Evolutionary conservation across 30 jellyfish, hydroid and myxozoan genomes (phyloP).

Genomic region (Aurelia sp.): DNA sequence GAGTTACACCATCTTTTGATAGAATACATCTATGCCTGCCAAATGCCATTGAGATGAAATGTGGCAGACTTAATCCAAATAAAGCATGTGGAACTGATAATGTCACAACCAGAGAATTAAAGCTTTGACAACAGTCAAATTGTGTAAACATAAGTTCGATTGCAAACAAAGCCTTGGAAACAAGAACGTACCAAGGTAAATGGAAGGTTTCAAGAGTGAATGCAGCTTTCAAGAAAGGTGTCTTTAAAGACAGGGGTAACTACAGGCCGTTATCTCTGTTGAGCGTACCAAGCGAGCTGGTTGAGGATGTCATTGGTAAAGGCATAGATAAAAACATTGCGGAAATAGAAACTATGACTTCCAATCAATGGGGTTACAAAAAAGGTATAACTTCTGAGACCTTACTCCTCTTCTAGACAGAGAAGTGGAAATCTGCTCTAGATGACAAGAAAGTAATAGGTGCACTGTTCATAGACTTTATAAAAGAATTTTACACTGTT

Average conservation of each 20-base stretch:
- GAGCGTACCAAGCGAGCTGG: background rate
- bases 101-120: conserved; percentile 6
- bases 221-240: background rate
- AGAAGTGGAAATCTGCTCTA: background rate
- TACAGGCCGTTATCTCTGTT: background rate
- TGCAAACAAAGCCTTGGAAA: background rate
- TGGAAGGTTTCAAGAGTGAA: background rate
- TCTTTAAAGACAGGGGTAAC: background rate
- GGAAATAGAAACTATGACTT: background rate
- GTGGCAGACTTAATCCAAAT: background rate
- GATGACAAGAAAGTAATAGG: conserved; percentile 7
- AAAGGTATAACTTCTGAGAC: background rate
- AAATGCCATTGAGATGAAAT: conserved; percentile 14
- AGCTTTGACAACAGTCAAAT: background rate
- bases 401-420: background rate
- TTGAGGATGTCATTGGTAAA: conserved; percentile 1
- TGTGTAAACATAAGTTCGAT: background rate
- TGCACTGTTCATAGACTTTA: background rate
- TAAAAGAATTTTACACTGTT: background rate
- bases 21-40: conserved; percentile 16
- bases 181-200: background rate
- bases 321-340: conserved; percentile 2
- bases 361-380: conserved; percentile 13
- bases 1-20: background rate
- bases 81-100: conserved; percentile 10